Evolutionary conservation across 2,888 invertebrate genomes (phyloP), one percentile per base, ranked within the genome.

Genomic region (Litoditis marina): DNA sequence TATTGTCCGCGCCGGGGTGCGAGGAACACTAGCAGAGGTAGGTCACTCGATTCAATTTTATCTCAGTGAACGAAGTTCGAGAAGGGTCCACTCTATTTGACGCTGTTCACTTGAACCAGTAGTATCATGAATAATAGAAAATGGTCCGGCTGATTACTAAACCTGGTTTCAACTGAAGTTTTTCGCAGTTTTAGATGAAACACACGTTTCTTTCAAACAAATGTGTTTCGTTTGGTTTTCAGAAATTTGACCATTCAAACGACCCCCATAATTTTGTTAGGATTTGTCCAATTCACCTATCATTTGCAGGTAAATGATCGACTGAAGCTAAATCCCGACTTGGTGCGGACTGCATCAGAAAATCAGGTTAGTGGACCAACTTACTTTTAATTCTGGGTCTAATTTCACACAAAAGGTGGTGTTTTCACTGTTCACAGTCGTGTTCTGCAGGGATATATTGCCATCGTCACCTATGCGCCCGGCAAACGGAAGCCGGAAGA

Each of bases 271-370:
- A 16, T 51, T 57, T 13, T 44, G 4, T 50, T 50, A 13, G 42
- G 11, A 11, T 44, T 16, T 11, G n/a, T 39, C 31, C 7, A 42
- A 25, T 5, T n/a, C 13, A 42, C 13, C 44, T n/a, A n/a, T 1
- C 7, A 8, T 25, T 11, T 47, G 25, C 62, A 71, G 68, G 62
- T 73, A 53, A 73, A 73, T 47, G 73, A 71, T 31, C 69, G 73
- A 16, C 60, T 73, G 30, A 73, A 71, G 54, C 63, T 61, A 0
- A 28, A 64, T 28, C 75, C 75, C 2, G 72, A 73, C 64, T 60
- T 76, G 19, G 62, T 76, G 19, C 59, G 75, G 64, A 76, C 72
- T 1, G 67, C 75, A 2, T 68, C 73, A 8, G 73, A 76, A 59
- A 76, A 76, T 42, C 71, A 68, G 49, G 68, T 64, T 31, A 28